These are phyloP conservation scores for Alentia gelatinosa DNA, from an alignment of 2,888 invertebrate species.

Conservation along the genomic window DNA sequence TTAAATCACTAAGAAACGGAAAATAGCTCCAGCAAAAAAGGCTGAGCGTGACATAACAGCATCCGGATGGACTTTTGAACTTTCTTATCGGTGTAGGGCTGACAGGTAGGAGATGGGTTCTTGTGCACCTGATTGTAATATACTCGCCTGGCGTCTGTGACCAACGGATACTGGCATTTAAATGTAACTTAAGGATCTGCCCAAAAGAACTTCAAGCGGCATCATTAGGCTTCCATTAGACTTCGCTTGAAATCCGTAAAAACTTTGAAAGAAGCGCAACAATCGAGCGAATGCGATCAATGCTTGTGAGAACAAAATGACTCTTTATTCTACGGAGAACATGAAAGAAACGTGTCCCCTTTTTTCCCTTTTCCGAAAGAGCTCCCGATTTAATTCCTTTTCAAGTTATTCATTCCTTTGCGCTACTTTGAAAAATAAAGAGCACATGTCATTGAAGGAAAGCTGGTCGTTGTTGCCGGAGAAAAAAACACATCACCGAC, in stretches of 20 bases:
- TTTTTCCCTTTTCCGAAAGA: background rate
- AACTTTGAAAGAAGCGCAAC: background rate
- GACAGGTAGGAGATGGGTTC: background rate
- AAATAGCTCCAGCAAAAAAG: background rate
- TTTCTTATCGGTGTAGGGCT: background rate
- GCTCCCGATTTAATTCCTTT: background rate
- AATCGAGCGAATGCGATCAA: background rate
- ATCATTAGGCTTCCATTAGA: background rate
- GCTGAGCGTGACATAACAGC: background rate
- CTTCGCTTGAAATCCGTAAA: background rate
- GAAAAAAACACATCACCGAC: background rate
- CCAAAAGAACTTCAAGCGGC: background rate
- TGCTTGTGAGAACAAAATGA: background rate
- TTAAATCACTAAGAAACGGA: background rate
- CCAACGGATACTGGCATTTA: background rate
- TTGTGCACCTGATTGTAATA: background rate
- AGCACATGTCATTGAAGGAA: background rate
- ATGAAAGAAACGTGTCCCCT: background rate
- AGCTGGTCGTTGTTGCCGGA: background rate
- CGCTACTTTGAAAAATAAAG: background rate
- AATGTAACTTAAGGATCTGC: background rate
- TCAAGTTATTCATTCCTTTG: background rate
- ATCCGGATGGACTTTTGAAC: background rate
- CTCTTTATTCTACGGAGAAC: background rate
- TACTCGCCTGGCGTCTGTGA: background rate